These are phyloP conservation scores for Vulpes ferrilata DNA, from an alignment of 2,113 vertebrate species.

Conservation along the genomic window DNA sequence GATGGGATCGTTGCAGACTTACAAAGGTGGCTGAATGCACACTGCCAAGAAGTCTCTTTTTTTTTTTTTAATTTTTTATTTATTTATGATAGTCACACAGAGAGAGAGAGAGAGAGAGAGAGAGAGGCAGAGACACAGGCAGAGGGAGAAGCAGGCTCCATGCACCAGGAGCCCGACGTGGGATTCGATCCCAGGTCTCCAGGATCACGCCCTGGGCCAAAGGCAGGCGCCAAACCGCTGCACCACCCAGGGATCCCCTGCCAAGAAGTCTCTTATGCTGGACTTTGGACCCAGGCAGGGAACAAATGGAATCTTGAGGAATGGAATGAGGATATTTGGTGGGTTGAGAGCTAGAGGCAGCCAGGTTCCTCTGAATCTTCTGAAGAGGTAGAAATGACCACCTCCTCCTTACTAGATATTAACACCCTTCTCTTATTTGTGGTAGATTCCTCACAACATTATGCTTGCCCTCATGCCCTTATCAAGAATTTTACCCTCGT, in stretches of 20 bases:
- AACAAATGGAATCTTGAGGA: neutral
- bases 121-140: too few relatives aligned
- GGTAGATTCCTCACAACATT: neutral
- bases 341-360: neutral
- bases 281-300: neutral
- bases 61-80: too few relatives aligned
- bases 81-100: too few relatives aligned
- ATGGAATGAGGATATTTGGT: rapidly evolving
- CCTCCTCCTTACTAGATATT: neutral
- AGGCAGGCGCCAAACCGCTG: too few relatives aligned
- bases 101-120: too few relatives aligned
- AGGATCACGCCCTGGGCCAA: too few relatives aligned
- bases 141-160: too few relatives aligned
- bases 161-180: too few relatives aligned
- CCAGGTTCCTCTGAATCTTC: neutral
- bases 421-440: neutral
- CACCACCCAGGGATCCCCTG: too few relatives aligned
- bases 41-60: neutral
- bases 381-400: neutral
- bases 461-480: neutral
- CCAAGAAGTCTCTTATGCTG: neutral
- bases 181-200: too few relatives aligned
- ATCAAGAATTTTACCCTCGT: neutral
- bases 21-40: neutral
- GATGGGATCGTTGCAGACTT: neutral